Conservation (phyloP, 2,113 vertebrate species). For the Chamaetylas fuelleborni region DNA sequence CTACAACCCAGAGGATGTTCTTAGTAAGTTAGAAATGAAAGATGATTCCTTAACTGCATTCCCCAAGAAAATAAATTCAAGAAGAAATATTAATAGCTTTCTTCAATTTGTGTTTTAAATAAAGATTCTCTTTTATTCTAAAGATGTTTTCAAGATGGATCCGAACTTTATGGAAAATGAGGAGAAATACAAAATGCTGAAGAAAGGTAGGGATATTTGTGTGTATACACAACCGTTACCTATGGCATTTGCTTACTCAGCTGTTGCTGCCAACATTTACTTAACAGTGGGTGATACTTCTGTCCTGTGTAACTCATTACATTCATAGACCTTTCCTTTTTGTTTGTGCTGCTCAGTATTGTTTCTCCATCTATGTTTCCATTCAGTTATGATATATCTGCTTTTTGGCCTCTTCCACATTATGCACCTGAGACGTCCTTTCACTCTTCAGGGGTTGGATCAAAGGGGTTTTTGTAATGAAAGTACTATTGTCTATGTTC, state of each 20-base stretch:
- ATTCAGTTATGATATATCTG: background rate
- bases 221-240: accelerated
- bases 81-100: background rate
- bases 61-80: background rate
- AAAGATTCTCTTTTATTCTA: conserved; percentile 23
- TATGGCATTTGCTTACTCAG: background rate
- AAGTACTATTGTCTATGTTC: background rate
- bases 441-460: background rate
- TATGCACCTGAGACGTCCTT: background rate
- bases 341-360: background rate
- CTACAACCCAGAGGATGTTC: conserved; percentile 90
- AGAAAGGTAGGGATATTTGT: conserved; percentile 77
- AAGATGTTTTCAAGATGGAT: conserved; percentile 99
- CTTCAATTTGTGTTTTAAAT: background rate
- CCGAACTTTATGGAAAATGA: conserved; percentile 94
- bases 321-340: background rate
- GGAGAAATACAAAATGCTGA: conserved; percentile 94
- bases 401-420: background rate
- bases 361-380: background rate
- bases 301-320: background rate
- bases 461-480: background rate
- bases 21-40: conserved; percentile 80
- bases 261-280: background rate
- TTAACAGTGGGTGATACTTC: background rate
- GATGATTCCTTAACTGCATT: background rate